Evolutionary conservation across 2,797 vertebrate genomes (phyloP).

Genomic region (Hipposideros larvatus): DNA sequence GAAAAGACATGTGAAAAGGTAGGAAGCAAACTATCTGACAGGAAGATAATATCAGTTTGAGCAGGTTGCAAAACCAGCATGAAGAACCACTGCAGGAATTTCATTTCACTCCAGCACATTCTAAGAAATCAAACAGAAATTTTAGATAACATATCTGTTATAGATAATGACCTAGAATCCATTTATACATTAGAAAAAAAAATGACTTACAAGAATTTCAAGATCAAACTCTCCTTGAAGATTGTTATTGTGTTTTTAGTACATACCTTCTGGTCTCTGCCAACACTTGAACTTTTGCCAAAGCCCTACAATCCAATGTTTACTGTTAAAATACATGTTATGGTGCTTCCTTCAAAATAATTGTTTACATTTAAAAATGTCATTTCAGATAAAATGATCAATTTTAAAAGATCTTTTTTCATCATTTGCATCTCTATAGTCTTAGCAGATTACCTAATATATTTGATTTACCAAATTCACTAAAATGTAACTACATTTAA

Average conservation of each 20-base stretch:
- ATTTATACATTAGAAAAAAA: neutral
- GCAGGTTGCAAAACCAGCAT: neutral
- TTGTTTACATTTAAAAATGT: neutral
- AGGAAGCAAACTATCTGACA: neutral
- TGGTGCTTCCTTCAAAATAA: neutral
- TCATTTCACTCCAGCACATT: neutral
- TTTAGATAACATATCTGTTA: neutral
- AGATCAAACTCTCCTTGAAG: neutral
- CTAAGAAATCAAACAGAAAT: neutral
- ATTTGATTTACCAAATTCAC: neutral
- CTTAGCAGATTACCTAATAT: constrained; percentile 30
- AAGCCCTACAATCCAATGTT: neutral
- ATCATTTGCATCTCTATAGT: neutral
- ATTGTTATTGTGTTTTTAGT: neutral
- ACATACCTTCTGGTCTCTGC: neutral
- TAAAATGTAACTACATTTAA: neutral
- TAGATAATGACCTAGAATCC: neutral
- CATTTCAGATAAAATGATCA: neutral
- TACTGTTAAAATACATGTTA: neutral
- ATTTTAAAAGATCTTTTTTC: constrained; percentile 49
- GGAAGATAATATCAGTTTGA: neutral
- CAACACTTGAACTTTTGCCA: neutral
- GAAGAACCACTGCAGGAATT: neutral
- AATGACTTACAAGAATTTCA: neutral
- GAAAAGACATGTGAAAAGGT: neutral